Percentiles rank a stretch among this genome's conserved stretches.
Conservation (phyloP, 2,797 vertebrate species). For the Poecile montanus region DNA sequence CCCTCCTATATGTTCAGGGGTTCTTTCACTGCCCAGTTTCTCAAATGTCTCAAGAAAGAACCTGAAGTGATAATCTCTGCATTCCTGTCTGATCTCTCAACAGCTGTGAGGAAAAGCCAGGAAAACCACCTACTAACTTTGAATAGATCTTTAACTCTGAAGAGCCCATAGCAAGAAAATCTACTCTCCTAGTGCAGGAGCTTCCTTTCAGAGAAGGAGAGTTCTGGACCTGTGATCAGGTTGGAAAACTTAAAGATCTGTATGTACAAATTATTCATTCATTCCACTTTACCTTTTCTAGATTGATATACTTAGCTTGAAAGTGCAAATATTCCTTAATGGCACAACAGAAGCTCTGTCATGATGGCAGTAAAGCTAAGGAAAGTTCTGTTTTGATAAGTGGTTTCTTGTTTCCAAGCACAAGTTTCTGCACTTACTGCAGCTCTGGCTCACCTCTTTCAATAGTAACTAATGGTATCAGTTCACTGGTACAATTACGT, state of each 20-base stretch:
- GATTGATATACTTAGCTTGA: not conserved
- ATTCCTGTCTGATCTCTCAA: not conserved
- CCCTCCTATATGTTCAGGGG: fast-evolving
- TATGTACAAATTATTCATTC: not conserved
- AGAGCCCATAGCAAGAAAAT: fast-evolving
- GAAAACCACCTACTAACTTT: not conserved
- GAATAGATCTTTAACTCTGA: not conserved
- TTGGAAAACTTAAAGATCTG: not conserved
- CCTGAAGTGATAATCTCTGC: not conserved
- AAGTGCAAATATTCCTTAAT: not conserved
- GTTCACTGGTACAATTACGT: not conserved
- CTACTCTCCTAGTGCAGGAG: not conserved
- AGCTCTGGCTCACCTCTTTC: not conserved
- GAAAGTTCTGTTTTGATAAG: not conserved
- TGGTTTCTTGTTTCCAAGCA: not conserved
- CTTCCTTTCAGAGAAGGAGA: not conserved
- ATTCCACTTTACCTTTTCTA: not conserved
- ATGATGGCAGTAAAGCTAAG: not conserved
- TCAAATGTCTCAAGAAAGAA: not conserved
- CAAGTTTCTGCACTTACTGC: not conserved
- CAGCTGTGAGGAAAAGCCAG: not conserved
- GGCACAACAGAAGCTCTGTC: not conserved
- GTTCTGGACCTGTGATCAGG: not conserved
- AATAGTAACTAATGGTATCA: not conserved
- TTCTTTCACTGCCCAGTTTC: not conserved